Base-by-base conservation (phyloP, 2,113 vertebrate genomes). In the Halcyon senegalensis region DNA sequence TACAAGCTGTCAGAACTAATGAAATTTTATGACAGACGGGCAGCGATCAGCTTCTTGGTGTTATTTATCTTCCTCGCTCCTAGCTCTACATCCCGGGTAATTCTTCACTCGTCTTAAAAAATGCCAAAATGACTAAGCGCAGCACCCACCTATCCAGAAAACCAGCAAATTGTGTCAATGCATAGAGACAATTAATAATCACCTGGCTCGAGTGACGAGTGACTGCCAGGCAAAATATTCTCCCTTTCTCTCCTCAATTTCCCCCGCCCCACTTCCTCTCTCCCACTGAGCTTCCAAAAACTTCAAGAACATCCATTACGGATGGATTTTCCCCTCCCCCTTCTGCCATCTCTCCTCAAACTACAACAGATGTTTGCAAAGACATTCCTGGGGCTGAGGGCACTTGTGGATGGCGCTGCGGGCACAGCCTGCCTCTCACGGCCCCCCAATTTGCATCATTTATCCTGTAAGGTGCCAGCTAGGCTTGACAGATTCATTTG, bases 101-200 rank as follows among this genome's bases (percentile, higher is more conserved):
- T 98, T 97, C 98, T 98, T 98, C 97, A 97, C 94, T 85, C 39
- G 2, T 94, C 96, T 98, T 97, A 97, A 96, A 98, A 98, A 97
- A 97, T 96, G 98, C 97, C 98, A 98, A 97, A 98, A 98, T 98
- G 98, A 99, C 97, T 97, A 97, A 99, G 97, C 90, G 14, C 96
- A 97, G 85, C 79, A 96, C 97, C 97, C 96, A 78, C 81, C 93
- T 98, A 97, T 97, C 96, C 98, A 98, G 97, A 98, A 98, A 98
- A 98, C 94, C 76, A 98, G 98, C 98, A 98, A 98, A 98, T 97
- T 97, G 96, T 98, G 98, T 98, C 98, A 98, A 96, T 96, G 97
- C 93, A 55, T 95, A 94, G 97, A 98, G 93, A 97, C 98, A 98
- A 99, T 99, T 98, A 98, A 97, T 97, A 97, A 97, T 98, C 97